Percentiles rank a stretch among this genome's conserved stretches.
These are phyloP conservation scores for Subanguina moxae DNA, from an alignment of 1,140 invertebrate genomes.

Conservation along the genomic window DNA sequence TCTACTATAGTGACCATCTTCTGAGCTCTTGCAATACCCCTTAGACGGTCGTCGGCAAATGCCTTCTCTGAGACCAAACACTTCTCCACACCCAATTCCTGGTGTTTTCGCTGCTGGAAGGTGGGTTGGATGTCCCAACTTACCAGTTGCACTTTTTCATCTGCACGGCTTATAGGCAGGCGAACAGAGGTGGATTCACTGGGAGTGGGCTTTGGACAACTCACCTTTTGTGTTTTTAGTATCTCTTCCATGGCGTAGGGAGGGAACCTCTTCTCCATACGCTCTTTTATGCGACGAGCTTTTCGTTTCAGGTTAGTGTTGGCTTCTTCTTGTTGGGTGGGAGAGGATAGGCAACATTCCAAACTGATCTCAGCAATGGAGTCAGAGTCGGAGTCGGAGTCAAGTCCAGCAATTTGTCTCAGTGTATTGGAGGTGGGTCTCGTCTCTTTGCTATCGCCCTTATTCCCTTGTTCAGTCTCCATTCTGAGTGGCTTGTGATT, in stretches of 20 bases:
- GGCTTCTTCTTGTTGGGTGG: no score
- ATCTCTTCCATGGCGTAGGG: background rate
- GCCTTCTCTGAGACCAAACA: background rate
- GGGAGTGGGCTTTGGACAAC: background rate
- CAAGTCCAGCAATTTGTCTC: no score
- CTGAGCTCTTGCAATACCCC: background rate
- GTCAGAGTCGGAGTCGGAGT: no score
- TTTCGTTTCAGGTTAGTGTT: no score
- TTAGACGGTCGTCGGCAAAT: background rate
- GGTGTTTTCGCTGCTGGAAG: background rate
- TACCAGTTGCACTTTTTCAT: background rate
- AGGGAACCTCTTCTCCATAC: no score
- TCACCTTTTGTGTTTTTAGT: background rate
- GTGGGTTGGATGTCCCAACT: background rate
- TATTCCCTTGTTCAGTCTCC: no score
- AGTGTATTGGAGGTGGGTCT: no score
- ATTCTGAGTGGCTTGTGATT: no score
- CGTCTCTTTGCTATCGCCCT: no score
- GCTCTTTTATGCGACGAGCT: no score
- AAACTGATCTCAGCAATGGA: no score
- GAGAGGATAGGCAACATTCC: no score
- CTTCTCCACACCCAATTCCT: background rate
- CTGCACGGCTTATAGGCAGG: background rate
- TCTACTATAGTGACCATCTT: background rate
- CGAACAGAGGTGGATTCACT: background rate